A percentile compares a stretch with the other conserved stretches of the same genome.
Conservation (phyloP, 1,140 invertebrate species). For the Rhysida immarginata region DNA sequence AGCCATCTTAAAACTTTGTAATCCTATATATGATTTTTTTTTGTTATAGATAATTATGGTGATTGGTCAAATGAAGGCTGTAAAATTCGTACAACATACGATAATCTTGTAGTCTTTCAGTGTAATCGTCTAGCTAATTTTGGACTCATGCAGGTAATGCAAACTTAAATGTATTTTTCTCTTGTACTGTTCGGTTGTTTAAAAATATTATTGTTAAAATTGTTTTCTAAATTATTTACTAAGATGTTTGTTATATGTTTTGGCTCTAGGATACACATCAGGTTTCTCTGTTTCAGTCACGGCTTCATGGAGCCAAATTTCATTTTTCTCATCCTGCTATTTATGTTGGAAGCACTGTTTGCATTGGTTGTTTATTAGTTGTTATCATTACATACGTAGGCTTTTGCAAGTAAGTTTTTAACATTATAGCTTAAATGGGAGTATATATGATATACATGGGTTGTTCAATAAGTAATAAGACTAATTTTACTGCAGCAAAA, state of each 20-base stretch:
- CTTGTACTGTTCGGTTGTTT: no score
- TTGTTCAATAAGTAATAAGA: no score
- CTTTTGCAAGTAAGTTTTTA: constrained; percentile 23
- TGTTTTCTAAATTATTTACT: no score
- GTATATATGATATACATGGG: no score
- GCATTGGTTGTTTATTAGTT: constrained; percentile 53
- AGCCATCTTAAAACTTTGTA: not conserved
- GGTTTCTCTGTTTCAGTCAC: not conserved
- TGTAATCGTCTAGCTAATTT: constrained; percentile 67
- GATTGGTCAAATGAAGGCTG: constrained; percentile 54
- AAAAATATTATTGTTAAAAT: no score
- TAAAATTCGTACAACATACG: constrained; percentile 32
- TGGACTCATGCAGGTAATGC: constrained; percentile 50
- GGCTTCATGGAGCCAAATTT: constrained; percentile 42
- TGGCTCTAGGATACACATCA: constrained; percentile 19
- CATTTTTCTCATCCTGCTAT: constrained; percentile 58
- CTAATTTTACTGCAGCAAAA: no score
- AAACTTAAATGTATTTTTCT: no score
- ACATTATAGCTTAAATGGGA: no score
- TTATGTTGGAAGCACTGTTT: constrained; percentile 61
- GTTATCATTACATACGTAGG: constrained; percentile 57
- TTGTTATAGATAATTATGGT: constrained; percentile 32
- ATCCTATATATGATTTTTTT: not conserved
- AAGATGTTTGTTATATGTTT: constrained; percentile 12
- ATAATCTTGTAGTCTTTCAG: constrained; percentile 55